Conservation (phyloP, 2,113 vertebrate species). For the Zosterops japonicus region DNA sequence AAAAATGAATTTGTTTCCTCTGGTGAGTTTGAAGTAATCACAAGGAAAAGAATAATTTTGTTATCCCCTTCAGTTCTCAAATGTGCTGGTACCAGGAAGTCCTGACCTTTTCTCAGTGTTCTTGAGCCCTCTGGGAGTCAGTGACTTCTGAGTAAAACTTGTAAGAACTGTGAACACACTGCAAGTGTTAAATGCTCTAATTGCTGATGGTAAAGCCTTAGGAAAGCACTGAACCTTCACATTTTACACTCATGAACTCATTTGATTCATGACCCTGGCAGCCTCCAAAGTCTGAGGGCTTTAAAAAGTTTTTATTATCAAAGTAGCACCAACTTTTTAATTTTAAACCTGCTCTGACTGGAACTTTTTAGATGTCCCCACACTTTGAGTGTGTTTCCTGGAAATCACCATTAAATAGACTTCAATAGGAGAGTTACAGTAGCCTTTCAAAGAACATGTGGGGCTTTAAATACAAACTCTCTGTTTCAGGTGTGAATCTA, state of each 20-base stretch:
- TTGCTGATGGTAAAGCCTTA: background rate
- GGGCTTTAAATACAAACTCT: background rate
- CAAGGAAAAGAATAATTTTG: background rate
- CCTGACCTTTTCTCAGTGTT: background rate
- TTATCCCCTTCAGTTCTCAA: background rate
- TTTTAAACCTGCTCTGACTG: background rate
- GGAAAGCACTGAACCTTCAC: background rate
- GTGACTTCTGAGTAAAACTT: background rate
- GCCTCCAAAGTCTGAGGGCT: background rate
- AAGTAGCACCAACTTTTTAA: background rate
- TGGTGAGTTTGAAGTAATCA: background rate
- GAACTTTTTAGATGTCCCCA: background rate
- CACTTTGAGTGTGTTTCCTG: background rate
- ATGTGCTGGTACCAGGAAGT: background rate
- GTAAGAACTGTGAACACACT: background rate
- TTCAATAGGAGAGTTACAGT: background rate
- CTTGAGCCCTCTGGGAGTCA: background rate
- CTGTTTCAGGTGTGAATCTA: slow-evolving; percentile 43
- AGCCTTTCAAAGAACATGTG: background rate
- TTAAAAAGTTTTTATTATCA: background rate
- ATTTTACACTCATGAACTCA: background rate
- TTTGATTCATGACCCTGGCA: background rate
- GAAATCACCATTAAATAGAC: background rate
- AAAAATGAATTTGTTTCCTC: background rate
- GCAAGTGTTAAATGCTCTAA: background rate